Conservation (phyloP, 2,113 vertebrate species). For the Neolamprologus falcicula region DNA sequence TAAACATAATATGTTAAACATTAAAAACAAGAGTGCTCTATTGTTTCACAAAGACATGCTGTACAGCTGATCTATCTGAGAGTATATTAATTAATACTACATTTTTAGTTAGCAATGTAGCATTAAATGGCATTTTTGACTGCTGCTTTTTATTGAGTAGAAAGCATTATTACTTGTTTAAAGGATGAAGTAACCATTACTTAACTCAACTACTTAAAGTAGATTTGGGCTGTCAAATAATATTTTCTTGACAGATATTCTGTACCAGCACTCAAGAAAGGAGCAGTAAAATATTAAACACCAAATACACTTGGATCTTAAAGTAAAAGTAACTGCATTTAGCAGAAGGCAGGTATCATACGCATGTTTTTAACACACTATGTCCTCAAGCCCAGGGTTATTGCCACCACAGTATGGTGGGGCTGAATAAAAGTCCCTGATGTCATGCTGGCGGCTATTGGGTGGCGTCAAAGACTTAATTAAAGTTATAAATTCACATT, state of each 20-base stretch:
- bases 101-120: background rate
- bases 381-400: background rate
- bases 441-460: slow-evolving; percentile 12
- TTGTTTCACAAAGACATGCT: background rate
- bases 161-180: background rate
- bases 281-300: background rate
- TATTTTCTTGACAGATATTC: background rate
- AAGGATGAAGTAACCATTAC: background rate
- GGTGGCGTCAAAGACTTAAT: slow-evolving; percentile 20
- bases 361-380: background rate
- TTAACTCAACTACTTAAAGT: background rate
- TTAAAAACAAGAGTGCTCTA: fast-evolving
- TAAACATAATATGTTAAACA: background rate
- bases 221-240: background rate
- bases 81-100: fast-evolving
- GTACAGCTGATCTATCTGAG: background rate
- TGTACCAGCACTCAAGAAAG: background rate
- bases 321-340: background rate
- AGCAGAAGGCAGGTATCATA: background rate
- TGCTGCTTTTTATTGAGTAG: background rate
- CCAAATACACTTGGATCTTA: background rate
- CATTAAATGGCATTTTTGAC: background rate
- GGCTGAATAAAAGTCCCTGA: background rate
- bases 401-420: background rate
- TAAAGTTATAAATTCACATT: slow-evolving; percentile 24